Evolutionary conservation across 2,888 invertebrate species (phyloP).

Genomic region (Drosophila mulleri): DNA sequence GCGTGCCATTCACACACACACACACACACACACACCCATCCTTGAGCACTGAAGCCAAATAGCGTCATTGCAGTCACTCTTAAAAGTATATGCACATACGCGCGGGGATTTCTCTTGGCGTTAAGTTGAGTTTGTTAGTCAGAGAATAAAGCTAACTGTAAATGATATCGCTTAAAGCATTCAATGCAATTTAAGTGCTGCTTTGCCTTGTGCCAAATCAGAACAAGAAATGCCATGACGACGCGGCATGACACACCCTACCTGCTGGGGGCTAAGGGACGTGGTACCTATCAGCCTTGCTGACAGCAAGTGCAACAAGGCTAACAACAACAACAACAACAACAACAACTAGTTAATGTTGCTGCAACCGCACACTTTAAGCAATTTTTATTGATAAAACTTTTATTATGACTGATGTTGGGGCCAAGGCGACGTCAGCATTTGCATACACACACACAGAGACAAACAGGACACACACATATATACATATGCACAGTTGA

Average conservation of each 20-base stretch:
- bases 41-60: slow-evolving; percentile 11
- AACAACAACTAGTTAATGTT: slow-evolving; percentile 31
- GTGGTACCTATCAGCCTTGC: slow-evolving; percentile 18
- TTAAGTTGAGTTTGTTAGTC: slow-evolving; percentile 22
- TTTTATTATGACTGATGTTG: slow-evolving; percentile 49
- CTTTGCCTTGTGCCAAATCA: slow-evolving; percentile 21
- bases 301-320: slow-evolving; percentile 47
- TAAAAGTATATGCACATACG: background rate
- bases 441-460: slow-evolving; percentile 10
- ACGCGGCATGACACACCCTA: slow-evolving; percentile 30
- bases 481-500: background rate
- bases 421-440: slow-evolving; percentile 59
- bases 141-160: slow-evolving; percentile 23
- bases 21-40: slow-evolving; percentile 5
- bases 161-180: slow-evolving; percentile 47
- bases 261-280: background rate
- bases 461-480: background rate
- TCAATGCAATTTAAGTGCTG: slow-evolving; percentile 61
- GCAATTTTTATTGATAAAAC: slow-evolving; percentile 75
- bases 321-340: slow-evolving; percentile 5
- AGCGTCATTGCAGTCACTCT: background rate
- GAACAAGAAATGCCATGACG: slow-evolving; percentile 59
- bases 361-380: slow-evolving; percentile 49
- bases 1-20: slow-evolving; percentile 35
- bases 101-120: slow-evolving; percentile 10